These are phyloP conservation scores for Galerucella calmariensis DNA, from an alignment of 2,888 invertebrate genomes.

Conservation along the genomic window DNA sequence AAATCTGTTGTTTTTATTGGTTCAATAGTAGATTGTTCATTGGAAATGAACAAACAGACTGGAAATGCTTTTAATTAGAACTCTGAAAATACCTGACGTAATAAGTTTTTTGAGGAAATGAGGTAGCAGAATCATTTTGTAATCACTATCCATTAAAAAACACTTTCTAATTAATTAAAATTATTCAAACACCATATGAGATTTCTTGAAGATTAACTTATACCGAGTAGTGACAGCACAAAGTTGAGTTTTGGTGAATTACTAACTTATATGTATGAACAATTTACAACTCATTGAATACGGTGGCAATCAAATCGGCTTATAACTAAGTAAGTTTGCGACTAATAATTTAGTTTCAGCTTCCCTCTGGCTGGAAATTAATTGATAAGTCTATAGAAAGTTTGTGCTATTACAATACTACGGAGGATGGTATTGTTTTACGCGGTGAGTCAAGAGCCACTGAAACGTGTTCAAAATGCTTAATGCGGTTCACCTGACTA, in stretches of 20 bases:
- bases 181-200: no score
- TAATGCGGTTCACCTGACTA: slow-evolving; percentile 27
- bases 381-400: slow-evolving; percentile 35
- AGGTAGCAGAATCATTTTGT: no score
- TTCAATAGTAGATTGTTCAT: no score
- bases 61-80: no score
- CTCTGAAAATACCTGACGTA: no score
- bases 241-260: slow-evolving; percentile 39
- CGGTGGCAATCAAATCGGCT: slow-evolving; percentile 36
- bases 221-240: slow-evolving; percentile 19
- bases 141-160: no score
- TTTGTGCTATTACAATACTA: slow-evolving; percentile 30
- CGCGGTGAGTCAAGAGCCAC: slow-evolving; percentile 24
- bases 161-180: no score
- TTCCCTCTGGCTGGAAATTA: slow-evolving; percentile 21
- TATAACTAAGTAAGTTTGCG: slow-evolving; percentile 35
- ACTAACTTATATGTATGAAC: slow-evolving; percentile 28
- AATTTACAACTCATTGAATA: slow-evolving; percentile 34
- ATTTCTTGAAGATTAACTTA: background rate
- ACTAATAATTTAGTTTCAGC: slow-evolving; percentile 34
- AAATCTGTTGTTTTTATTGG: no score
- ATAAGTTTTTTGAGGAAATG: no score
- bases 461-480: slow-evolving; percentile 30
- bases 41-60: no score
- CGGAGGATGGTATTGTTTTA: slow-evolving; percentile 26